Base-by-base conservation (phyloP, 2,888 invertebrate species). In the Elysia crispata region DNA sequence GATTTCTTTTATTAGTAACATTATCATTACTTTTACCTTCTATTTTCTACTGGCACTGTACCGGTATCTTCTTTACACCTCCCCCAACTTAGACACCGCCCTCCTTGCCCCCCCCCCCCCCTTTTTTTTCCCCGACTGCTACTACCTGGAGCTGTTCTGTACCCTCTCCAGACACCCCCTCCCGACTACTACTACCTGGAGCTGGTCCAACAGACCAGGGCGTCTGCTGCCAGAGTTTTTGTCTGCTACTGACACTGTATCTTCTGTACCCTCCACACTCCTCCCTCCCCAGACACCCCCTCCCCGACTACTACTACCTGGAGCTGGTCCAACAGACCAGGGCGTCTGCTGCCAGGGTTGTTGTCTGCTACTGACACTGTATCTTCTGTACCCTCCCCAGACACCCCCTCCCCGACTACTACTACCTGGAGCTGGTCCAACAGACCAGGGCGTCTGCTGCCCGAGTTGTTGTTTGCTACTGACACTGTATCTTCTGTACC, bases 151-250 rank as follows among this genome's bases (percentile, higher is more conserved):
- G 25, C 82, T 91, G 76, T 33, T 15, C 3, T 3, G 3, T 20
- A 41, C 13, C 13, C 41, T 41, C 41, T 11, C 41, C 41, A 6
- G n/a, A n/a, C n/a, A n/a, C n/a, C n/a, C n/a, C n/a, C n/a, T n/a
- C n/a, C n/a, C 54, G 13, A n/a, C n/a, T 86, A 88, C 83, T 91
- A 91, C 85, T 88, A 88, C 76, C 85, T 91, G 15, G 86, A 88
- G 25, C 82, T 91, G 76, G 86, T 89, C 72, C 86, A 89, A 15
- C 84, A 86, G 5, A 81, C 86, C 1, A 85, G 89, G 15, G 88
- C 88, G 11, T 87, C 90, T 0, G 83, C 85, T 1, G 91, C 90
- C 8, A n/a, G n/a, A n/a, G n/a, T 6, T 70, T 41, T 31, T 70
- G 25, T 5, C 31, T 54, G 18, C 15, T 25, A 33, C 1, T 33